Evolutionary conservation across 2,113 vertebrate species (phyloP), one percentile per base, ranked within the genome.

Genomic region (Sciurus niger): DNA sequence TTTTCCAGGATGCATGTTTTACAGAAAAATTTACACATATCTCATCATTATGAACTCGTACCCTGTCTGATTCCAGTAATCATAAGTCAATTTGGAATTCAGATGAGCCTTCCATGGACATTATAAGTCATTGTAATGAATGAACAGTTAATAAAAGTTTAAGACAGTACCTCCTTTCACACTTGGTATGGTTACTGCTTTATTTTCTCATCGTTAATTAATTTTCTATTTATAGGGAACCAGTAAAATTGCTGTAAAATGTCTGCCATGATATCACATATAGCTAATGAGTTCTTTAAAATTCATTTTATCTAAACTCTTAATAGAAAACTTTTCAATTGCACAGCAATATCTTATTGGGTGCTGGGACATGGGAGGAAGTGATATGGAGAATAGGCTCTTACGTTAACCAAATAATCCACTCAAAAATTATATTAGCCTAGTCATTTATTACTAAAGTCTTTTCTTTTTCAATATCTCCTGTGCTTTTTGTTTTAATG

Each of bases 151-250:
- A 97, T 92, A 68, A 83, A 60, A 63, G 90, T 93, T 98, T 97
- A 97, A 98, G 90, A 97, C 43, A 87, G 96, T 65, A 80, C 89
- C 93, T 73, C 83, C 68, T 90, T 85, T 97, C 40, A 77, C 72
- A 95, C 12, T 93, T 65, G 32, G 6, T 84, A 37, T 67, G n/a
- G 53, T 76, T 96, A 88, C 74, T 37, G 43, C 53, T 98, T 97
- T 96, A 96, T 97, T 98, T 98, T 79, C 95, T 97, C 94, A 86
- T 94, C 92, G 94, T 88, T 96, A 96, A 98, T 98, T 97, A 98
- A 95, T 97, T 97, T 97, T 80, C 82, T 97, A 79, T 93, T 98
- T 95, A 90, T 83, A 90, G 8, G 77, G 1, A 91, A 89, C 48
- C 34, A 79, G 68, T 94, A 37, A 94, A 96, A 77, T 63, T 84